Base-by-base conservation (phyloP, 2,797 vertebrate species). In the Anas acuta region DNA sequence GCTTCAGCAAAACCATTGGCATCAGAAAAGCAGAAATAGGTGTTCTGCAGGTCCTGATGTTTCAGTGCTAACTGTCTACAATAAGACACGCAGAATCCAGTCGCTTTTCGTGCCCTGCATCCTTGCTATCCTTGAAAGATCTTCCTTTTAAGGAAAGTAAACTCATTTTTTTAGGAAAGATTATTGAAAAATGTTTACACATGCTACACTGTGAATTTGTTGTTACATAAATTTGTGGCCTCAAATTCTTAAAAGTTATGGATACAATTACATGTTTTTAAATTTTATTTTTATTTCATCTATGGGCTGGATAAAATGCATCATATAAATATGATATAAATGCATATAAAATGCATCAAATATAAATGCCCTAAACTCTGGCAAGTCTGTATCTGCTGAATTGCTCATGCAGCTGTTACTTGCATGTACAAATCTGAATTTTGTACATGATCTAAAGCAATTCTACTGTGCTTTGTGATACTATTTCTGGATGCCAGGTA, bases 371-470 rank as follows among this genome's bases (percentile, higher is more conserved):
- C 79, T 78, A 83, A 95, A 90, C 89, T 96, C 76, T 88, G 81
- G 83, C 71, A 87, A 41, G 93, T 95, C 83, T 73, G 21, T 91
- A 47, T 91, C 74, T 92, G 79, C 76, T 91, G 71, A 92, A 92
- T 95, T 90, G 87, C 85, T 94, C 82, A 20, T 80, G 85, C 83
- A 96, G 79, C 91, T 95, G 93, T 91, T 96, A 91, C 90, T 89
- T 95, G 89, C 39, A 61, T 76, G 76, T 79, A 86, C 47, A 92
- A 86, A 93, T 93, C 71, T 79, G 84, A 85, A 72, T 80, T 95
- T 93, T 91, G 60, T 82, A 67, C 43, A 84, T 47, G 64, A 86
- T 92, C 0, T 5, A 93, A 92, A 91, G 91, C 83, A 90, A 69
- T 92, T 91, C 87, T 86, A n/a, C 49, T 76, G 45, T 91, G 70